Conservation (phyloP, 2,797 vertebrate species). For the Propithecus perrieri region DNA sequence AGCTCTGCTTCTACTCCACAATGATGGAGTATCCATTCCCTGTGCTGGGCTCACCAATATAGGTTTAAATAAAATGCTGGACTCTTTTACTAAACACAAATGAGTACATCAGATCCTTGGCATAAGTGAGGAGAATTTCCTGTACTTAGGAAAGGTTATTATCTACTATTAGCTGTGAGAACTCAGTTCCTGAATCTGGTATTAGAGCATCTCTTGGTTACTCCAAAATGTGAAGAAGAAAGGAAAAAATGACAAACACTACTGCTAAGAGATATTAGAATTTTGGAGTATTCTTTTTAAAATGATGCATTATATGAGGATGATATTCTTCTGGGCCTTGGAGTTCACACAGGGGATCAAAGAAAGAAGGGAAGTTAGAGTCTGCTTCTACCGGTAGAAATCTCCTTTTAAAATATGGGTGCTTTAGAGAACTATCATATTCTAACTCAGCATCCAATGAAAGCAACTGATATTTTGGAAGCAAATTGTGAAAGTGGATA, state of each 20-base stretch:
- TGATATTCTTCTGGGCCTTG: background rate
- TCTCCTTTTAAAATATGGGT: background rate
- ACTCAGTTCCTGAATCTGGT: background rate
- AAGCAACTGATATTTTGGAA: constrained; percentile 5
- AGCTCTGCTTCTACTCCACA: background rate
- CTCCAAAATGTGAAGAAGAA: background rate
- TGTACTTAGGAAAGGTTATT: background rate
- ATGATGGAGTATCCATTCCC: background rate
- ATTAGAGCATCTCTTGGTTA: background rate
- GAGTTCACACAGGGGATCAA: background rate
- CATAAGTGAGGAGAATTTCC: background rate
- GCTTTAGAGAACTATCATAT: background rate
- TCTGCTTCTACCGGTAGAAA: background rate
- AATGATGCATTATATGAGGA: background rate
- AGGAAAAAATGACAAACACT: background rate
- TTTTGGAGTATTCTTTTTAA: background rate
- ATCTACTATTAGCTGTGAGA: background rate
- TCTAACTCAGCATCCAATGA: background rate
- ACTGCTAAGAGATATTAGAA: background rate
- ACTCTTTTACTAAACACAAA: background rate
- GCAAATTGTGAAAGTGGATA: background rate
- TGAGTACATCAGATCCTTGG: background rate
- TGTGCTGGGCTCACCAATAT: background rate
- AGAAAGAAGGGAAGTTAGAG: background rate
- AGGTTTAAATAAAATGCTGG: background rate